These are phyloP conservation scores for Cnemophilus loriae DNA, from an alignment of 2,113 vertebrate species.

Conservation along the genomic window DNA sequence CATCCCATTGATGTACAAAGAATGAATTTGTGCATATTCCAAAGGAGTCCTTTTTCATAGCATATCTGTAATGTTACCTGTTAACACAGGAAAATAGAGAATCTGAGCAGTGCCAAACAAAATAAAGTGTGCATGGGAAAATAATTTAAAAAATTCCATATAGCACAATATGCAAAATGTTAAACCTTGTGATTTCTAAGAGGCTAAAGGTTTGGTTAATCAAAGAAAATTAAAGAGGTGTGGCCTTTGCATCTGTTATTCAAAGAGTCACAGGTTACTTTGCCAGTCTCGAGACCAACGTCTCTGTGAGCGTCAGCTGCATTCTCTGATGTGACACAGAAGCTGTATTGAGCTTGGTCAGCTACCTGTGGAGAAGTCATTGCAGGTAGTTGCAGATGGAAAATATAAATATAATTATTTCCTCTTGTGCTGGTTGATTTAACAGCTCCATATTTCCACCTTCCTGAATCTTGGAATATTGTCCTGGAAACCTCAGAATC, in stretches of 20 bases:
- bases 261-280: neutral
- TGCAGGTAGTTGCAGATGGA: neutral
- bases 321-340: neutral
- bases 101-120: neutral
- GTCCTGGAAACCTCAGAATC: neutral
- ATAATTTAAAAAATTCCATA: neutral
- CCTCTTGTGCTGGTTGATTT: neutral
- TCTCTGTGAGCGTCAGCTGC: neutral
- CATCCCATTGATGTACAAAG: neutral
- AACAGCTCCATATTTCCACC: neutral
- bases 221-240: neutral
- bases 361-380: neutral
- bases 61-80: neutral
- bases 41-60: slow-evolving; percentile 11
- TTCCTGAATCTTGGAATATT: neutral
- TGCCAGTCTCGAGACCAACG: neutral
- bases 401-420: neutral
- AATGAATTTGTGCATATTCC: slow-evolving; percentile 17
- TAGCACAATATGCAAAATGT: neutral
- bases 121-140: neutral
- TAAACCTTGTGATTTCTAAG: neutral
- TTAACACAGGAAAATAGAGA: slow-evolving; percentile 1
- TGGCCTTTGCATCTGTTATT: neutral
- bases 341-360: neutral
- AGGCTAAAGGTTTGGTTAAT: neutral